Evolutionary conservation across 2,797 vertebrate genomes (phyloP), one percentile per base, ranked within the genome.

Genomic region (Sorex maritimensis): DNA sequence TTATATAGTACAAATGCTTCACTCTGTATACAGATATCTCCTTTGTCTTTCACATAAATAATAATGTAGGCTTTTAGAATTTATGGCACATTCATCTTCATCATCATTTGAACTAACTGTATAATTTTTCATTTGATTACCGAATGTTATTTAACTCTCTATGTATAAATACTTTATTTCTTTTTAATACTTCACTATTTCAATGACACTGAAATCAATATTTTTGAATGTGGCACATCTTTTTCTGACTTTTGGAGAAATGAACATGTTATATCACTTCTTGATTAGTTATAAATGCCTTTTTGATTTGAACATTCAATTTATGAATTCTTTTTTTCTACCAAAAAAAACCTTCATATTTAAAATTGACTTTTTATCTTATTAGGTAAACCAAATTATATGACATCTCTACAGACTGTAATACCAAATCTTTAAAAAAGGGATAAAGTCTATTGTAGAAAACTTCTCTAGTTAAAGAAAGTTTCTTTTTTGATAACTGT

Each of bases 51-150:
- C 8, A 69, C 12, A 79, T 26, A 69, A 84, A 44, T 69, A 67
- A 89, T 67, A 71, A 7, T 74, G 5, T 34, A 8, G 61, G 74
- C 6, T 38, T 49, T 49, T 79, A 91, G 73, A 30, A 84, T 30
- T 49, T 41, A 46, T 24, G 61, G 21, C 13, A 30, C 4, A 46
- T 44, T 81, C 46, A 52, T 67, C 10, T 23, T 49, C 75, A 34
- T 74, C 41, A 63, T 80, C 15, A 90, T 81, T 80, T 72, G 65
- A 55, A 84, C 69, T 92, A 13, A 65, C 44, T 78, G 38, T 73
- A 24, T 77, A 65, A 69, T 81, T 90, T 93, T 94, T 44, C 74
- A 88, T 6, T 81, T 28, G 80, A 21, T 90, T 92, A 9, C 41
- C 73, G n/a, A 68, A 85, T 9, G 80, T 90, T 72, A 82, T 65